Percentiles rank a stretch among this genome's conserved stretches.
phyloP scores from a whole-genome alignment of 1,140 invertebrate genomes.

The Habropoda laboriosa region DNA sequence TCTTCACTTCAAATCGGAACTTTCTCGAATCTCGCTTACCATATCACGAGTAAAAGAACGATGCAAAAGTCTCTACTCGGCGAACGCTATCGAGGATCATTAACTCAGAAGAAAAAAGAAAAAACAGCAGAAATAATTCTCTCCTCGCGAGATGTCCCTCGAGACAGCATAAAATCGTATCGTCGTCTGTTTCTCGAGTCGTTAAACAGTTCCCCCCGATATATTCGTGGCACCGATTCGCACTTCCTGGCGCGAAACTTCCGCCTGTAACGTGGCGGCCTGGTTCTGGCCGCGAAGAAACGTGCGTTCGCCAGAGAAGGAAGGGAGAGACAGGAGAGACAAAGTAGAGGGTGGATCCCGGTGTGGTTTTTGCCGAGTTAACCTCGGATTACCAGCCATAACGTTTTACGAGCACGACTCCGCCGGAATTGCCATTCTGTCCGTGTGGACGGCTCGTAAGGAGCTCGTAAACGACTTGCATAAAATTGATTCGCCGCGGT shows the following conservation, averaged over 20 bases:
- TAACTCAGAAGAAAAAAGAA: not conserved
- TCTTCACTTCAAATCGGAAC: too few species aligned
- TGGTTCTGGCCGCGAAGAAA: too few species aligned
- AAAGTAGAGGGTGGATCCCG: constrained; percentile 11
- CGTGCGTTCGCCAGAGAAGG: not conserved
- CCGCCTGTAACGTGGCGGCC: not conserved
- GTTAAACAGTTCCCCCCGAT: not conserved
- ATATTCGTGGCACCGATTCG: not conserved
- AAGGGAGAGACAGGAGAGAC: not conserved
- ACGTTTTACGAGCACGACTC: constrained; percentile 58
- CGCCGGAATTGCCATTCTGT: constrained; percentile 21
- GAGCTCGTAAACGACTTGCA: constrained; percentile 70
- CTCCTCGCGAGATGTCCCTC: not conserved
- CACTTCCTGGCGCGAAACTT: not conserved
- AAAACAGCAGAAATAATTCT: not conserved
- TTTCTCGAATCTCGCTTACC: too few species aligned
- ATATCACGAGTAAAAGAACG: too few species aligned
- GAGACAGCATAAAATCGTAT: constrained; percentile 10
- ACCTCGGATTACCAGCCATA: constrained; percentile 56
- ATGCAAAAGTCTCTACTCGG: too few species aligned
- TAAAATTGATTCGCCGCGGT: constrained; percentile 70
- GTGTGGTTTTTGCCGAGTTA: constrained; percentile 52
- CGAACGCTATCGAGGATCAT: not conserved
- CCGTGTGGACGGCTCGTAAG: constrained; percentile 48
- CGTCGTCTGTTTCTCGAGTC: not conserved